Base-by-base conservation (phyloP, 2,113 vertebrate species). In the Pampusana beccarii region DNA sequence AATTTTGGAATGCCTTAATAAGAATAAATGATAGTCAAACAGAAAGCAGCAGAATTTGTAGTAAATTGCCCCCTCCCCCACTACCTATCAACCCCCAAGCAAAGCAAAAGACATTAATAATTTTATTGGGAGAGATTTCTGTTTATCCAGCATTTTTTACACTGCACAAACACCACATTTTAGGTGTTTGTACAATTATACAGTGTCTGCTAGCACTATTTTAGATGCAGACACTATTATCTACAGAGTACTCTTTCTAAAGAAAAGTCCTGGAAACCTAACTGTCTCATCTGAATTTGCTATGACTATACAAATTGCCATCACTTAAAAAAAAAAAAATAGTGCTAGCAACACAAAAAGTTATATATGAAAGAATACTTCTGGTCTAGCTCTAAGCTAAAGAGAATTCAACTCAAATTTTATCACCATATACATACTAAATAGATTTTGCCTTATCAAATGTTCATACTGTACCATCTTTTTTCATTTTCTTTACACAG, bases 1-100 rank as follows among this genome's bases (percentile, higher is more conserved):
- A 92, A 91, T 82, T 94, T 94, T 90, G 24, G 62, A 92, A 82
- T 57, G 15, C 11, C 57, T 91, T 91, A 79, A 82, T 57, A 85
- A 81, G 40, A 95, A 71, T 72, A 92, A 93, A 79, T 79, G 12
- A 64, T 71, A 85, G 29, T 82, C 13, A 75, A 51, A 65, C 61
- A 56, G 6, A 17, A 95, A 85, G 34, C 65, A 79, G 23, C 28
- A 67, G 51, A 71, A 56, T 38, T 84, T 80, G 89, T 71, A 74
- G 28, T 36, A 87, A 9, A 34, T 69, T 91, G 15, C 5, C 50
- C 12, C 8, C 1, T 69, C 56, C 56, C 15, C 25, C 29, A 58
- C 24, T 50, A 51, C 10, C 4, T 77, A 34, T 67, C 10, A 90
- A 60, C 7, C 5, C 17, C 6, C 15, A 62, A 84, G 29, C 10